phyloP scores from a whole-genome alignment of 2,888 invertebrate genomes.

The Tethea ocularis region DNA sequence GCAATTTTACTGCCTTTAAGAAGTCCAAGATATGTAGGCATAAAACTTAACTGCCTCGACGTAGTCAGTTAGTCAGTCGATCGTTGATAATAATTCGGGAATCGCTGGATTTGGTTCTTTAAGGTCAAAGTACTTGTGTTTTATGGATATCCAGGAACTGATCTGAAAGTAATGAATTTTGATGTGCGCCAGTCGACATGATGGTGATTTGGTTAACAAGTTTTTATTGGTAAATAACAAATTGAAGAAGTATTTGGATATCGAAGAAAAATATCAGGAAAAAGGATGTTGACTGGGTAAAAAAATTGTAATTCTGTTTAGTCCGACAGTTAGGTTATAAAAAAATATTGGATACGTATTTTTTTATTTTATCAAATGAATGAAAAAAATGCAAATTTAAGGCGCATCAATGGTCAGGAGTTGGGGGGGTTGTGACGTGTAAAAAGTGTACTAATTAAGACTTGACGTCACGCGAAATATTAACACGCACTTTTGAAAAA shows the following conservation, averaged over 20 bases:
- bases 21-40: conserved; percentile 22
- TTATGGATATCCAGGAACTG: neutral
- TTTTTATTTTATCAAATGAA: too few relatives aligned
- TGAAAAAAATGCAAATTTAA: too few relatives aligned
- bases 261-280: too few relatives aligned
- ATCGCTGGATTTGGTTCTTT: neutral
- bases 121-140: conserved; percentile 4
- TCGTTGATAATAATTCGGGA: conserved; percentile 3
- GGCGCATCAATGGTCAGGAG: too few relatives aligned
- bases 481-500: too few relatives aligned
- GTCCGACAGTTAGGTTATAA: too few relatives aligned
- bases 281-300: too few relatives aligned
- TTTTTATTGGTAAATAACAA: neutral
- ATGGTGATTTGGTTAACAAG: neutral
- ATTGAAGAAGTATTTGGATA: neutral
- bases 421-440: too few relatives aligned
- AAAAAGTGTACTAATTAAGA: too few relatives aligned
- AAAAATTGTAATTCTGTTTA: too few relatives aligned
- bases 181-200: neutral
- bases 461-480: too few relatives aligned
- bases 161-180: neutral
- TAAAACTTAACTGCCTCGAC: conserved; percentile 7
- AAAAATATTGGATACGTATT: too few relatives aligned
- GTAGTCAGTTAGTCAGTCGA: conserved; percentile 9
- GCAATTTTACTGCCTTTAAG: conserved; percentile 13